These are phyloP conservation scores for Neopelma chrysocephalum DNA, from an alignment of 2,797 vertebrate genomes.

Conservation along the genomic window DNA sequence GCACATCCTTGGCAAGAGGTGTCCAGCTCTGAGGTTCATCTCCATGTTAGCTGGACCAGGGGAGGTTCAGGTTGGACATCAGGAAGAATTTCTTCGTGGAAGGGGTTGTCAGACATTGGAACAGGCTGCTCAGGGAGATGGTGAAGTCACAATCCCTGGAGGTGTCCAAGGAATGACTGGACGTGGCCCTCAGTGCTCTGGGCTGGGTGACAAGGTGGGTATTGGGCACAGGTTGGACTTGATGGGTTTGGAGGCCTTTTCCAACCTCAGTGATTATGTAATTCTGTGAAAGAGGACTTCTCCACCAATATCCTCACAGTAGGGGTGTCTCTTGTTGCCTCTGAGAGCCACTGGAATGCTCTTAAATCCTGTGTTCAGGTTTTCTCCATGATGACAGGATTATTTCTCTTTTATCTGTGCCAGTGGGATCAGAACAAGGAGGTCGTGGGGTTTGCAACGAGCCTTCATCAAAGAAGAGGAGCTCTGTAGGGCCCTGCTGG, in stretches of 20 bases:
- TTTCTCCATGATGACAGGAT: not conserved
- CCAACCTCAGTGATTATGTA: not conserved
- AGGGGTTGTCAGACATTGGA: not conserved
- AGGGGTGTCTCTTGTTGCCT: not conserved
- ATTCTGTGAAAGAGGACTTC: not conserved
- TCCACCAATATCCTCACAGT: not conserved
- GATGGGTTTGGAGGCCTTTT: not conserved
- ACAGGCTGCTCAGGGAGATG: rapidly evolving
- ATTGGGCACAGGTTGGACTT: not conserved
- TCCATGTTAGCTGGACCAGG: not conserved
- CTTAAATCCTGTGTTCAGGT: not conserved
- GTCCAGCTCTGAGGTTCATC: not conserved
- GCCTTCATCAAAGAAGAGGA: not conserved
- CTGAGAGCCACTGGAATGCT: not conserved
- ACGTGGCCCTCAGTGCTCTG: not conserved
- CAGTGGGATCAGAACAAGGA: not conserved
- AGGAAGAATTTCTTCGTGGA: not conserved
- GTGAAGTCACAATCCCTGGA: not conserved
- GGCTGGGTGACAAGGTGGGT: not conserved
- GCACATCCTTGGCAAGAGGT: not conserved
- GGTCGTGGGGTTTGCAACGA: not conserved
- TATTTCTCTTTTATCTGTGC: not conserved
- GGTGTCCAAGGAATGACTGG: rapidly evolving
- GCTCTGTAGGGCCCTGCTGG: not conserved
- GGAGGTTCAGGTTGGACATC: not conserved